These are phyloP conservation scores for Otus scops DNA, from an alignment of 2,797 vertebrate species.

Conservation along the genomic window DNA sequence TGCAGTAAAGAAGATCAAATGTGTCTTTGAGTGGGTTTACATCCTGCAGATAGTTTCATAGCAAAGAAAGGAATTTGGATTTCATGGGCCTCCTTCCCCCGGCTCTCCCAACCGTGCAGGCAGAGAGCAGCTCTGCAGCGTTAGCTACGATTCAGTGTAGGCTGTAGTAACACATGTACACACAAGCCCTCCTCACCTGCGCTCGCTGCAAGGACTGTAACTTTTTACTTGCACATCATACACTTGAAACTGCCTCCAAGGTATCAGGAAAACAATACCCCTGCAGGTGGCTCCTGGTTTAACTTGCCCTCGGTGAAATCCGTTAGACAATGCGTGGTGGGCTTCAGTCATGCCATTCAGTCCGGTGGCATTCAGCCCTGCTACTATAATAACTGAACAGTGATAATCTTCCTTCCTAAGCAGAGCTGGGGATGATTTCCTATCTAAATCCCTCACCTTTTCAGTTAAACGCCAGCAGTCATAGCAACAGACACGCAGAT, in stretches of 20 bases:
- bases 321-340: neutral
- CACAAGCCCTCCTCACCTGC: neutral
- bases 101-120: neutral
- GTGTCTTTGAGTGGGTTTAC: neutral
- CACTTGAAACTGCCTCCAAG: neutral
- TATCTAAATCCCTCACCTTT: slow-evolving; percentile 19
- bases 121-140: neutral
- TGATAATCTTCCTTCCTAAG: neutral
- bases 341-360: neutral
- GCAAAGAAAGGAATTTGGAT: neutral
- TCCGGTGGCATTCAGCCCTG: neutral
- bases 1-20: slow-evolving; percentile 1
- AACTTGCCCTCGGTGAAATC: neutral
- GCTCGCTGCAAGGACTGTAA: neutral
- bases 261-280: neutral
- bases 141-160: neutral
- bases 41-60: neutral
- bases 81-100: neutral
- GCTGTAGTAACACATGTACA: neutral
- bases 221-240: neutral
- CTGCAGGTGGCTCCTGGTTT: neutral
- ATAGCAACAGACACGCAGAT: slow-evolving; percentile 29
- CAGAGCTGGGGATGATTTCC: neutral
- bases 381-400: neutral
- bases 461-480: neutral